Evolutionary conservation across 2,113 vertebrate species (phyloP), one percentile per base, ranked within the genome.

Genomic region (Serinus canaria): DNA sequence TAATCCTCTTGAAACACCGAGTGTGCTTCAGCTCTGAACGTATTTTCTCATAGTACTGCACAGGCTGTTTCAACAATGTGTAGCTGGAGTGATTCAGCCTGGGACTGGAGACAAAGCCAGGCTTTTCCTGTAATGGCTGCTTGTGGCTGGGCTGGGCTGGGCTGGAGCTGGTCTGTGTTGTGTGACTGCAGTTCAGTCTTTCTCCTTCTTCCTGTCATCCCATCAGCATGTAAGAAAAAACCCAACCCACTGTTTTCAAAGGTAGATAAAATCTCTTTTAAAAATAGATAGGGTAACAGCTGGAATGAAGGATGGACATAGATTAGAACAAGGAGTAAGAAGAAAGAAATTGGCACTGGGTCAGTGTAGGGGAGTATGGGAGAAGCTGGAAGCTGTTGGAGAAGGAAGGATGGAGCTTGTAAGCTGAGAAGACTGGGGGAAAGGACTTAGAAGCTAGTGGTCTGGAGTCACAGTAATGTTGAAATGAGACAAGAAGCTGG

Each of bases 61-160:
- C 67, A 67, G 86, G 78, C 70, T 80, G 81, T 87, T 92, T 82
- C 5, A 89, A 50, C 89, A 74, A 23, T 75, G 73, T 60, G 89
- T 84, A 89, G 70, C 87, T 80, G 90, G 67, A 0, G 1, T 95
- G 93, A 87, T 95, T 94, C 93, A 96, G 79, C 83, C 86, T 75
- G 80, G 75, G 95, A 3, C 90, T 68, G 80, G 85, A 95, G 77
- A 83, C 92, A 96, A 95, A 96, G 94, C 92, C 93, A 95, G 83
- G 90, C 93, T 92, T 90, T 95, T 94, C 95, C 92, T 96, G 92
- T 90, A 95, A 93, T 92, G 93, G 85, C 93, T 96, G 93, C 82
- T 90, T 93, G 87, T 52, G 78, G 81, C 93, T 90, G 87, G 93
- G 81, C 87, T 78, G 73, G 84, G 53, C 81, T 96, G 89, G 55